Conservation (phyloP, 2,888 invertebrate species). For the Rutpela maculata region DNA sequence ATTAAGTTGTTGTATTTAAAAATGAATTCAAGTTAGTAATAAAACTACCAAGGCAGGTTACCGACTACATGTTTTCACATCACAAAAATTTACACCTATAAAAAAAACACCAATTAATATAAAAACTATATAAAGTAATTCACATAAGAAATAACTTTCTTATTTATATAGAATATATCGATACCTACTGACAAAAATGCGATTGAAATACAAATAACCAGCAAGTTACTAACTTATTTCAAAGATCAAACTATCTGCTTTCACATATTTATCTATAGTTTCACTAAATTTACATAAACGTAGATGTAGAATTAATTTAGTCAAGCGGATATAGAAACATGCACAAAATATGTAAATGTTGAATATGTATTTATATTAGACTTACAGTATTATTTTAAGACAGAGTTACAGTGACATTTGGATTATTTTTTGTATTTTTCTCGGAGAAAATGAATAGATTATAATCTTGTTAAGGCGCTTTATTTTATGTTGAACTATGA, state of each 20-base stretch:
- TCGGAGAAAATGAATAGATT: background rate
- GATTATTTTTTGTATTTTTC: background rate
- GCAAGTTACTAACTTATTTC: background rate
- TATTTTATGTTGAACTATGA: background rate
- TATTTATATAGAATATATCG: no score
- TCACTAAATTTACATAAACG: background rate
- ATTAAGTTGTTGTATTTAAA: no score
- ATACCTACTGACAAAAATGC: no score
- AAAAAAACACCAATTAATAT: no score
- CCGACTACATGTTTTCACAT: no score
- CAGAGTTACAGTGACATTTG: background rate
- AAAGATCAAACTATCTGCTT: background rate
- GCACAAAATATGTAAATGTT: background rate
- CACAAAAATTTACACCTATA: no score
- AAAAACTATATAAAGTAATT: no score
- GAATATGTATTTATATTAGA: background rate
- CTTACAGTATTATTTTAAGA: background rate
- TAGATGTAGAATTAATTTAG: no score
- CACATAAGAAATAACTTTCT: no score
- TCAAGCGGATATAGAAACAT: background rate
- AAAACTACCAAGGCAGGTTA: no score
- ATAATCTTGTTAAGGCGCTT: background rate
- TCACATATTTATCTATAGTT: background rate
- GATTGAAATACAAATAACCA: no score
- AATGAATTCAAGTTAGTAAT: no score